These are phyloP conservation scores for Tolmerus cingulatus DNA, from an alignment of 2,888 invertebrate species.

Conservation along the genomic window DNA sequence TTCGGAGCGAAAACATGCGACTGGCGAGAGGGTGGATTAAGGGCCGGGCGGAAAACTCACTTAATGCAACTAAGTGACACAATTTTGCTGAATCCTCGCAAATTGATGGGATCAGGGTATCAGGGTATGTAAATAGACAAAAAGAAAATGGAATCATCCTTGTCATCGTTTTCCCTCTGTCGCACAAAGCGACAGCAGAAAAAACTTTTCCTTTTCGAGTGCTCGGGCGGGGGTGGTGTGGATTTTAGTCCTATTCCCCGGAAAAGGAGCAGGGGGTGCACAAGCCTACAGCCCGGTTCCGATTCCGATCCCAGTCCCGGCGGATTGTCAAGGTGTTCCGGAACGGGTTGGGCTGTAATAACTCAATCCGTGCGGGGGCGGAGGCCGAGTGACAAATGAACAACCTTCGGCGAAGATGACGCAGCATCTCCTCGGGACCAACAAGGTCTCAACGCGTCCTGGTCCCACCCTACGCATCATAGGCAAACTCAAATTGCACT, in stretches of 20 bases:
- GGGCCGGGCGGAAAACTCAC: slow-evolving; percentile 40
- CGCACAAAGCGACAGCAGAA: not conserved
- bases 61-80: slow-evolving; percentile 48
- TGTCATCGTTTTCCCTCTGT: slow-evolving; percentile 24
- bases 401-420: not conserved
- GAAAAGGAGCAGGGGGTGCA: not conserved
- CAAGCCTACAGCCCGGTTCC: not conserved
- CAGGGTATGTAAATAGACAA: slow-evolving; percentile 46
- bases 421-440: not conserved
- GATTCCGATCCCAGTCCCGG: not conserved
- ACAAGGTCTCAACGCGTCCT: not conserved
- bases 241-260: not conserved
- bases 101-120: slow-evolving; percentile 47
- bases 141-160: slow-evolving; percentile 18
- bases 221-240: not conserved
- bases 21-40: slow-evolving; percentile 22
- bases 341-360: not conserved
- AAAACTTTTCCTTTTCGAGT: not conserved
- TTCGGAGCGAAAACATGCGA: slow-evolving; percentile 41
- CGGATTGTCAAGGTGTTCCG: slow-evolving; percentile 14
- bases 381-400: slow-evolving; percentile 17
- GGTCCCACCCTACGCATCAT: not conserved
- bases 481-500: not conserved
- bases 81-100: slow-evolving; percentile 46
- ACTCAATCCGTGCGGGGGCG: slow-evolving; percentile 1